These are phyloP conservation scores for Toxotes lorentzi DNA, from an alignment of 2,797 vertebrate species.

Conservation along the genomic window DNA sequence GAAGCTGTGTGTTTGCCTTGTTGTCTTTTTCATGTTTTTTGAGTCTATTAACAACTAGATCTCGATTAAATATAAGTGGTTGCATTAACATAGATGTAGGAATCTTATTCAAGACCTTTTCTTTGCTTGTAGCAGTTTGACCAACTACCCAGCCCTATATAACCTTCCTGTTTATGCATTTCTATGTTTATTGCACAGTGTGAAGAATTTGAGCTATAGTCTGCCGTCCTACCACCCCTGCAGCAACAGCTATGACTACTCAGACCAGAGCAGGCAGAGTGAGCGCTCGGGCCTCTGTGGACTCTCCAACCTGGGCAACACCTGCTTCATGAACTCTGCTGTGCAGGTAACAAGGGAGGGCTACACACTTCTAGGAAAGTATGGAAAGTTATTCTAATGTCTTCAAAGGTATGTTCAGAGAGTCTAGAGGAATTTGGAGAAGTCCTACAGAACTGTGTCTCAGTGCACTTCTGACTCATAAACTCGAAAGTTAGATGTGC, in stretches of 20 bases:
- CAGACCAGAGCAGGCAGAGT: slow-evolving; percentile 93
- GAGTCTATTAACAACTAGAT: neutral
- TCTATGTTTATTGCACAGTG: slow-evolving; percentile 82
- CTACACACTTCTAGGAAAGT: neutral
- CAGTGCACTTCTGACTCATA: neutral
- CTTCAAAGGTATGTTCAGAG: neutral
- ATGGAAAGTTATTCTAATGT: neutral
- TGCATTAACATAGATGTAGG: slow-evolving; percentile 5
- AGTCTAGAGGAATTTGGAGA: neutral
- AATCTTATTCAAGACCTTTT: neutral
- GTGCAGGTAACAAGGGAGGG: slow-evolving; percentile 90
- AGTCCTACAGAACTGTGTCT: neutral
- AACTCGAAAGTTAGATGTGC: neutral
- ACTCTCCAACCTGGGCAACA: slow-evolving; percentile 98
- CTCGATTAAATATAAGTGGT: neutral
- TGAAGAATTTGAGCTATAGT: slow-evolving; percentile 98
- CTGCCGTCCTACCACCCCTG: slow-evolving; percentile 94
- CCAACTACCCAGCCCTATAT: slow-evolving; percentile 7
- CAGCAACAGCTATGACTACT: slow-evolving; percentile 94
- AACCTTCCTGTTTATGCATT: slow-evolving; percentile 30
- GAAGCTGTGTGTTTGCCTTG: slow-evolving; percentile 13
- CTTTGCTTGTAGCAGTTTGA: slow-evolving; percentile 11
- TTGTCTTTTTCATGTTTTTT: slow-evolving; percentile 3
- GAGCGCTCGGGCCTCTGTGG: slow-evolving; percentile 97
- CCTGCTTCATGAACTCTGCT: slow-evolving; percentile 99